phyloP scores from a whole-genome alignment of 2,113 vertebrate genomes.

The Aphyosemion australe region DNA sequence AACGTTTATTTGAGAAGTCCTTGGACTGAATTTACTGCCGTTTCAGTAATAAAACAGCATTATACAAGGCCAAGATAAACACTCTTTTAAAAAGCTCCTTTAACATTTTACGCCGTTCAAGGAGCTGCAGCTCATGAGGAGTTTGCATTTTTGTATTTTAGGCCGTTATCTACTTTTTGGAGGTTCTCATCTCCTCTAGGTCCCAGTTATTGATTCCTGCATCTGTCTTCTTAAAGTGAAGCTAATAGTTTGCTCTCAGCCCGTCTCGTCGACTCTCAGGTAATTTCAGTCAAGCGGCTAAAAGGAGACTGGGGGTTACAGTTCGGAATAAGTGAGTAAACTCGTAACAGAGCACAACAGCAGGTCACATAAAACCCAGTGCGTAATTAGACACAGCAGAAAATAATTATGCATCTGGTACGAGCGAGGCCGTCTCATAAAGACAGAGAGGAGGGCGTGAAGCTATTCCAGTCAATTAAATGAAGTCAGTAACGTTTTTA shows the following conservation, averaged over 20 bases:
- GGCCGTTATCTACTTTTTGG: slow-evolving; percentile 61
- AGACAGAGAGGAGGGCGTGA: slow-evolving; percentile 62
- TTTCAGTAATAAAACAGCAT: slow-evolving; percentile 64
- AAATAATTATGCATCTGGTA: slow-evolving; percentile 79
- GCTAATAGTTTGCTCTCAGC: slow-evolving; percentile 46
- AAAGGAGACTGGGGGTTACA: slow-evolving; percentile 44
- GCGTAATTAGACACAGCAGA: slow-evolving; percentile 79
- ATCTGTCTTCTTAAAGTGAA: slow-evolving; percentile 26
- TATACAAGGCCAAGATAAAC: slow-evolving; percentile 61
- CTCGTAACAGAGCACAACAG: slow-evolving; percentile 65
- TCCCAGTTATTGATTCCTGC: slow-evolving; percentile 73
- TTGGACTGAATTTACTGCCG: slow-evolving; percentile 59
- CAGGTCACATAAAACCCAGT: slow-evolving; percentile 70
- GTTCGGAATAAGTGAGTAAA: slow-evolving; percentile 74
- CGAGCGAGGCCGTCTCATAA: slow-evolving; percentile 64
- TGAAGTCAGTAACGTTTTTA: slow-evolving; percentile 76
- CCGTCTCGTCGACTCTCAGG: slow-evolving; percentile 46
- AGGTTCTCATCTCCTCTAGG: slow-evolving; percentile 31
- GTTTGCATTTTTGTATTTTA: slow-evolving; percentile 66
- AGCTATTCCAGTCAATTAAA: slow-evolving; percentile 79
- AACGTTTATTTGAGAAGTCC: slow-evolving; percentile 57
- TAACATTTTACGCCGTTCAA: slow-evolving; percentile 42
- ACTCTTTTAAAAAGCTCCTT: slow-evolving; percentile 44
- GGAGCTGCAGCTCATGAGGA: slow-evolving; percentile 44
- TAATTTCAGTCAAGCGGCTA: slow-evolving; percentile 50